Evolutionary conservation across 2,113 vertebrate genomes (phyloP), one percentile per base, ranked within the genome.

Genomic region (Acinonyx jubatus): DNA sequence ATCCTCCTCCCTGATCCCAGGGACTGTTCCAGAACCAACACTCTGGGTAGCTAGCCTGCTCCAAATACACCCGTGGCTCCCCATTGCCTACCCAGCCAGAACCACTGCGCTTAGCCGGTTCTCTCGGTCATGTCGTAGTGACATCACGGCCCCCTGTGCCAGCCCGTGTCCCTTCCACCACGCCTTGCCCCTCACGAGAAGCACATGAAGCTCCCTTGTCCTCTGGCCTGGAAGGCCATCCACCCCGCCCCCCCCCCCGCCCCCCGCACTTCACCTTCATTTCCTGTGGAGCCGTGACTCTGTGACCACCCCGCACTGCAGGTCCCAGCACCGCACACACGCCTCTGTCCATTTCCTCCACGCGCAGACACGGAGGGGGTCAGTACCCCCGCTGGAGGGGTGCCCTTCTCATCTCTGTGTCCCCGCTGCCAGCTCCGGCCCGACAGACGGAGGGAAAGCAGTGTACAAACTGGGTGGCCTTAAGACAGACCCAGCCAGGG

Each of bases 301-400:
- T 48, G 21, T 2, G 65, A 16, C 57, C 38, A 0, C 36, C 18
- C n/a, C 3, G 16, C 0, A 2, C 65, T 15, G 9, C 41, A 6
- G 1, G 15, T 21, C n/a, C 14, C 33, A 1, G n/a, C 5, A 0
- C 16, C 1, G n/a, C 33, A 16, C 31, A 13, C 1, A 1, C 2
- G 13, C 36, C 92, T 45, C 38, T 19, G 5, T 8, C 45, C 21
- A 2, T 5, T 23, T 21, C 29, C 57, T 52, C 45, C 1, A 21
- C 10, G 1, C 1, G 31, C 41, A 38, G 3, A 14, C 4, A n/a
- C 50, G 38, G 23, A 85, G 15, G 25, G 25, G 31, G 29, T 69
- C 81, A 33, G 55, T 19, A 3, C 12, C 27, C 33, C 33, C 7
- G 36, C 41, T 45, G 50, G n/a, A 25, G 25, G 57, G 23, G n/a